Base-by-base conservation (phyloP, 2,888 invertebrate genomes). In the Rhaphigaster nebulosa region DNA sequence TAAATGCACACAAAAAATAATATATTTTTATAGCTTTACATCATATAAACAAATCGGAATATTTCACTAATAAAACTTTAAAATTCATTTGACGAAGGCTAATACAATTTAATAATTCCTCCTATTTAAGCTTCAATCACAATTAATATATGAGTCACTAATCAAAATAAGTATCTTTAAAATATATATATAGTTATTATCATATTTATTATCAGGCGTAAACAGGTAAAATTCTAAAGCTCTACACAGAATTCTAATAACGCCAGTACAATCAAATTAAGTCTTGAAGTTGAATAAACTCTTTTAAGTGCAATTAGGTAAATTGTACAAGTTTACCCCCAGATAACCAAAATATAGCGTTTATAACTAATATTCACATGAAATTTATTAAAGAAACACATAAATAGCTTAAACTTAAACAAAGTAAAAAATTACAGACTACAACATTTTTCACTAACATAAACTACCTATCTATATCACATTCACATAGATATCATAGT, bases 101-200 rank as follows among this genome's bases (percentile, higher is more conserved):
- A 60, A 60, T 41, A 23, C 26, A 87, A 50, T 52, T 29, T 38
- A 65, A 56, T 41, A 41, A 41, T 65, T 29, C 38, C 65, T 65
- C 13, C 88, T 88, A 60, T 56, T 34, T 60, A 41, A 56, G 56
- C 60, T 23, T 60, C n/a, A 23, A 60, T 60, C 88, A 88, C 56
- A 88, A 88, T 56, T 65, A 15, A 2, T 41, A 38, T 41, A n/a
- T 4, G 52, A 41, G n/a, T 41, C 2, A 41, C 88, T 65, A 56
- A 45, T 41, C 76, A 89, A 89, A 89, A 89, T 76, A 89, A 89
- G 13, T 89, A 50, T 89, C 89, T 89, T 76, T 76, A 89, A 89
- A 89, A 89, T 89, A 89, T 76, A 76, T 89, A 76, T 89, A 52
- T 76, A 89, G 23, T 89, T 89, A 89, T 89, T 89, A 89, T 89